Base-by-base conservation (phyloP, 2,797 vertebrate genomes). In the Sebastes umbrosus region DNA sequence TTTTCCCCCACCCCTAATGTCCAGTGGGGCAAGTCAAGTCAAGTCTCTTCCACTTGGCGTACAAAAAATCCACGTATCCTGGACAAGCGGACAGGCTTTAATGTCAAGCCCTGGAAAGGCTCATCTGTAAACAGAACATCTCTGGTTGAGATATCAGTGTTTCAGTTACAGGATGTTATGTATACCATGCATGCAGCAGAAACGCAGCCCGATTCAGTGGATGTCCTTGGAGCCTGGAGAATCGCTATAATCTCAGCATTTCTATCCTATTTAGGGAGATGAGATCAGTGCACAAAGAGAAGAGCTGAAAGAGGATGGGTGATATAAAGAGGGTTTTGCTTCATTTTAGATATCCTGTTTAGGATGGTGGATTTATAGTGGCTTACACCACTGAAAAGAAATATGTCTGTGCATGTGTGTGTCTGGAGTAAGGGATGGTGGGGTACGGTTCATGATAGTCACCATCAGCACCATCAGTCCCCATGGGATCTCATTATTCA, bases 401-500 rank as follows among this genome's bases (percentile, higher is more conserved):
- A 60, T 76, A 58, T 64, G 9, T 39, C 11, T 54, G 50, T 22
- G 50, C 20, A 14, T 69, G 32, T 76, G 67, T 73, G 36, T 27
- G 52, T 22, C 63, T 57, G 55, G 31, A 39, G 24, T 60, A 39
- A 43, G 31, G 34, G 22, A n/a, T 72, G 57, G 13, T 57, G 71
- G 46, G 60, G 74, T 65, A 68, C 11, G 24, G 77, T 87, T 84
- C 83, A 81, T 77, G 77, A 64, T 64, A 71, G 75, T 84, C 86
- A 68, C 84, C 67, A 66, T 83, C 77, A 84, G 73, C 80, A 62
- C 57, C 46, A 85, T 86, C 67, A 22, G 24, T 79, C 46, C 92
- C 94, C 90, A 20, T 22, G 89, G 86, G 93, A 85, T 79, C 92
- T 94, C 92, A 93, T 94, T 93, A 95, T 88, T 94, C 82, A 74